Base-by-base conservation (phyloP, 2,888 invertebrate genomes). In the Laspeyria flexula region DNA sequence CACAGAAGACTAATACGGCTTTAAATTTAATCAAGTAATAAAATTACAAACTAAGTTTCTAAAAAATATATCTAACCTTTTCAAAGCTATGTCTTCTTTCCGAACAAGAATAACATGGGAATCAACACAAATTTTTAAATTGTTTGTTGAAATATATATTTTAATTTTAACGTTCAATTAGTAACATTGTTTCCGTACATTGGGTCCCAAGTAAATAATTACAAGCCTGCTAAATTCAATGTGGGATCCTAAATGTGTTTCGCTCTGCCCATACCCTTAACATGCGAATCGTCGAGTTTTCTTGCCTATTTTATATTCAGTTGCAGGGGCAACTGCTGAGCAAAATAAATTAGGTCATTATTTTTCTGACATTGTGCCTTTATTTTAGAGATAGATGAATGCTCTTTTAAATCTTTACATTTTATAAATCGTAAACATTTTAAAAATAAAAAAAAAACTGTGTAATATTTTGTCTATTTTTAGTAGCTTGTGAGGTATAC, bases 261-360 rank as follows among this genome's bases (percentile, higher is more conserved):
- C 16, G 3, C 29, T 40, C 10, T 47, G 15, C 25, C 16, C 15
- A 16, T 40, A 18, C 27, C 47, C 27, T 48, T 42, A 51, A 35
- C 60, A 54, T 46, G 43, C 49, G 37, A 50, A 53, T 48, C 27
- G 30, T 31, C 4, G 51, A 52, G 31, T 39, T 1, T 25, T 33
- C 7, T 39, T 52, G 47, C 40, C 49, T 50, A 21, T 43, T 67
- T 63, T 52, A 54, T 50, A 66, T 55, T 54, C 47, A 47, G 53
- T 59, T 54, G 38, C 31, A 31, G n/a, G 11, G 66, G 51, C 53
- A 62, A 52, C 60, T 50, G 37, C 67, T 56, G 47, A 50, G 43
- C 34, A 43, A 56, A 60, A 66, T 66, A 54, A 66, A 65, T 65
- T 59, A 53, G 50, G 47, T 39, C 50, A 62, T 65, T 62, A 65